Percentiles rank a stretch among this genome's conserved stretches.
Evolutionary conservation across 1,140 invertebrate genomes (phyloP).

Genomic region (Samia ricini): DNA sequence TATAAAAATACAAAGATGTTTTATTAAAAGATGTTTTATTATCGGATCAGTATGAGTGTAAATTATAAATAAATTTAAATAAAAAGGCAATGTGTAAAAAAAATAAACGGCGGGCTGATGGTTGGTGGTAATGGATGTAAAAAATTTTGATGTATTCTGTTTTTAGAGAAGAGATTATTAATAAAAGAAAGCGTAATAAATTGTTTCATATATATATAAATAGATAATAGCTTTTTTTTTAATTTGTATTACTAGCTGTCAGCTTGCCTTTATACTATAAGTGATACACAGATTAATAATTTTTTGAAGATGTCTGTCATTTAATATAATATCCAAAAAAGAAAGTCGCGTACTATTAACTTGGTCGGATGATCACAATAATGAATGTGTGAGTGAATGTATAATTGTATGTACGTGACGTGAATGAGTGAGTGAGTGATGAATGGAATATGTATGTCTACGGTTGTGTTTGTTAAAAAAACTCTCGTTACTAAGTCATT

Average conservation of each 20-base stretch:
- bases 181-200: background rate
- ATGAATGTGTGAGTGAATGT: slow-evolving; percentile 3
- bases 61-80: no score
- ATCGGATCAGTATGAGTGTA: no score
- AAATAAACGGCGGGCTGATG: slow-evolving; percentile 26
- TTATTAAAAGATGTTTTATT: background rate
- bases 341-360: background rate
- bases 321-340: no score
- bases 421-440: background rate
- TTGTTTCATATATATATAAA: background rate
- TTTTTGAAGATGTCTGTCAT: no score
- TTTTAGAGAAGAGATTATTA: slow-evolving; percentile 14
- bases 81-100: background rate
- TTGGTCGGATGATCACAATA: background rate
- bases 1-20: background rate
- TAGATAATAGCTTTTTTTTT: no score
- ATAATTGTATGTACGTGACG: slow-evolving; percentile 10
- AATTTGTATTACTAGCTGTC: no score
- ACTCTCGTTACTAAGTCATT: slow-evolving; percentile 54
- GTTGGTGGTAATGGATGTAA: slow-evolving; percentile 16
- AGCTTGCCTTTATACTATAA: no score
- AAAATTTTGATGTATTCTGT: slow-evolving; percentile 42
- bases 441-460: slow-evolving; percentile 28
- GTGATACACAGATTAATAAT: no score
- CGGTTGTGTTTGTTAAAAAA: slow-evolving; percentile 55